A percentile compares a stretch with the other conserved stretches of the same genome.
Conservation (phyloP, 2,113 vertebrate species). For the Oryzias curvinotus region DNA sequence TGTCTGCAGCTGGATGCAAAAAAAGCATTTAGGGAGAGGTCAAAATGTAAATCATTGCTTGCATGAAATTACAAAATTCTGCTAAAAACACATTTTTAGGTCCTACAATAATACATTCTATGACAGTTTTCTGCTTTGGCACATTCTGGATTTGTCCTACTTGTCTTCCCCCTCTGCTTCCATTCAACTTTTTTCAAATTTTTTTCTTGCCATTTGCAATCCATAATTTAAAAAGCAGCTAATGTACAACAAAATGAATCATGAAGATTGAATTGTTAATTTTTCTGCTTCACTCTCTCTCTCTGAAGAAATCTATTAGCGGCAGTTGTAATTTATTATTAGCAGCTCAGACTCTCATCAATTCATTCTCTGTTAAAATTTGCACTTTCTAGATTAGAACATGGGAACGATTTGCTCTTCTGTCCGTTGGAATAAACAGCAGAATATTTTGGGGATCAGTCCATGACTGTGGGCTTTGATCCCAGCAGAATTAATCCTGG, state of each 20-base stretch:
- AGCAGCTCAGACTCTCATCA: not conserved
- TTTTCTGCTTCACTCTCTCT: not conserved
- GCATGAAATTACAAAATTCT: too few relatives aligned
- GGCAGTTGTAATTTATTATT: not conserved
- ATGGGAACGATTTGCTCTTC: slow-evolving; percentile 9
- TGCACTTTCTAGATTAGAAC: slow-evolving; percentile 5
- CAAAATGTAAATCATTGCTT: too few relatives aligned
- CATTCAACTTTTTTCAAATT: too few relatives aligned
- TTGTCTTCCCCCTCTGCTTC: too few relatives aligned
- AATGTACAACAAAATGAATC: not conserved
- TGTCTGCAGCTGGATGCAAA: too few relatives aligned
- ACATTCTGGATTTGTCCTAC: too few relatives aligned
- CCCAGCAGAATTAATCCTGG: slow-evolving; percentile 52
- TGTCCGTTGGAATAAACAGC: slow-evolving; percentile 19
- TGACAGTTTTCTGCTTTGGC: too few relatives aligned
- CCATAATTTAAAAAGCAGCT: not conserved
- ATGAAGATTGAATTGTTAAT: not conserved
- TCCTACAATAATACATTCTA: too few relatives aligned
- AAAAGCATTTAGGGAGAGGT: too few relatives aligned
- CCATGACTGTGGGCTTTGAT: slow-evolving; percentile 38
- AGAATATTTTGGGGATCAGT: slow-evolving; percentile 30
- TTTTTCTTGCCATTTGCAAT: too few relatives aligned
- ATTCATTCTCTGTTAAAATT: slow-evolving; percentile 14
- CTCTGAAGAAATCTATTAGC: not conserved
- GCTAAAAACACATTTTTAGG: too few relatives aligned